phyloP scores from a whole-genome alignment of 2,888 invertebrate genomes.

The Siphlonurus alternatus region DNA sequence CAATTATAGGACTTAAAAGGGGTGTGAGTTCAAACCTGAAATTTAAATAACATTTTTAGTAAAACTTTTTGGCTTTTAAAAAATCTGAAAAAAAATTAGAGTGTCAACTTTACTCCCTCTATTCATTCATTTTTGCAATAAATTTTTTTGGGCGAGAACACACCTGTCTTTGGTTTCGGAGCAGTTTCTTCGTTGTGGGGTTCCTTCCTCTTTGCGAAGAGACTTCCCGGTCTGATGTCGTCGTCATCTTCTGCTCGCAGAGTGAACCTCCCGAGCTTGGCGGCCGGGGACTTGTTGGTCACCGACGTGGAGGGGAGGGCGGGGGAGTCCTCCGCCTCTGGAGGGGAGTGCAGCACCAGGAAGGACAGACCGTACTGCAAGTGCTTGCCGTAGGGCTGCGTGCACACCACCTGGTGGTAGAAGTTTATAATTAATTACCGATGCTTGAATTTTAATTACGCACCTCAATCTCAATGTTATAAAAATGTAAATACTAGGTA shows the following conservation, averaged over 20 bases:
- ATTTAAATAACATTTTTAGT: too few species aligned
- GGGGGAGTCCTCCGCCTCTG: conserved; percentile 14
- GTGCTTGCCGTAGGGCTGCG: conserved; percentile 72
- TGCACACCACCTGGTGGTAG: conserved; percentile 43
- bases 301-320: not conserved
- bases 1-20: too few species aligned
- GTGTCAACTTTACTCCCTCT: too few species aligned
- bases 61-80: too few species aligned
- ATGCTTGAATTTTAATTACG: too few species aligned
- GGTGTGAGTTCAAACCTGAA: too few species aligned
- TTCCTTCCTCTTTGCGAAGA: conserved; percentile 40
- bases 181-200: conserved; percentile 1
- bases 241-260: conserved; percentile 35
- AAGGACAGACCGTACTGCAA: conserved; percentile 68
- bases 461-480: too few species aligned
- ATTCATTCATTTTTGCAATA: too few species aligned
- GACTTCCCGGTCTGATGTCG: conserved; percentile 38
- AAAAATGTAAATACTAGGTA: too few species aligned
- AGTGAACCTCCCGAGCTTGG: conserved; percentile 30
- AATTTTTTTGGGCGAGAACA: too few species aligned
- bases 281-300: not conserved
- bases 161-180: conserved; percentile 3
- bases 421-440: too few species aligned
- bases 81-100: too few species aligned
- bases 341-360: conserved; percentile 42